Base-by-base conservation (phyloP, 2,113 vertebrate genomes). In the Mesembrinibis cayennensis region DNA sequence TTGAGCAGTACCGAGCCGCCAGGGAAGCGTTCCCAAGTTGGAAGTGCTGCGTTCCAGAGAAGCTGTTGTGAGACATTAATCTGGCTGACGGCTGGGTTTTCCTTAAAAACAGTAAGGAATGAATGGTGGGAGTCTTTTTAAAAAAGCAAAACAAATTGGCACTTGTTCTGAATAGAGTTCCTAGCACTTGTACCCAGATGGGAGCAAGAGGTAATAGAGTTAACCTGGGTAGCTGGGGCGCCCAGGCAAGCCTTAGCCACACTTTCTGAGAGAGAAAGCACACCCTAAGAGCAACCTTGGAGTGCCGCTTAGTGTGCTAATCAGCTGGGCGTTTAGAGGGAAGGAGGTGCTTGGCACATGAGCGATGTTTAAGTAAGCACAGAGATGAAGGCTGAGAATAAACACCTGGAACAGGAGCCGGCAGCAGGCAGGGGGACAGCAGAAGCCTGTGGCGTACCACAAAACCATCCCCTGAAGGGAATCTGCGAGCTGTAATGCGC, bases 101-200 rank as follows among this genome's bases (percentile, higher is more conserved):
- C 17, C 38, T 36, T 81, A 20, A 71, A 67, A 77, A 18, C 14
- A 61, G 34, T 14, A 79, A 90, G 42, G 65, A 78, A 47, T 82
- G 63, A 88, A 36, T 23, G 26, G 30, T 45, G 23, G 25, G 53
- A 82, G 66, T 22, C 61, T 69, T 88, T 16, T 12, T 16, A 61
- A 52, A 53, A 13, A 53, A 15, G 47, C 32, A 27, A 29, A 62
- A 25, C 52, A 45, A 38, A 11, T 19, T 23, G 65, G 32, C 34
- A 36, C 82, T 96, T 94, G 29, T 77, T 92, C 66, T 94, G 89
- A 92, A 58, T 19, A 25, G 47, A 38, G n/a, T 59, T 91, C 72
- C 44, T 76, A 55, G 42, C 25, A 13, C 36, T 83, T 44, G 71
- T 22, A 36, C 13, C 66, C 49, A 44, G 78, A 30, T 38, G 1